Conservation (phyloP, 2,888 invertebrate species). For the Gymnosoma rotundatum region DNA sequence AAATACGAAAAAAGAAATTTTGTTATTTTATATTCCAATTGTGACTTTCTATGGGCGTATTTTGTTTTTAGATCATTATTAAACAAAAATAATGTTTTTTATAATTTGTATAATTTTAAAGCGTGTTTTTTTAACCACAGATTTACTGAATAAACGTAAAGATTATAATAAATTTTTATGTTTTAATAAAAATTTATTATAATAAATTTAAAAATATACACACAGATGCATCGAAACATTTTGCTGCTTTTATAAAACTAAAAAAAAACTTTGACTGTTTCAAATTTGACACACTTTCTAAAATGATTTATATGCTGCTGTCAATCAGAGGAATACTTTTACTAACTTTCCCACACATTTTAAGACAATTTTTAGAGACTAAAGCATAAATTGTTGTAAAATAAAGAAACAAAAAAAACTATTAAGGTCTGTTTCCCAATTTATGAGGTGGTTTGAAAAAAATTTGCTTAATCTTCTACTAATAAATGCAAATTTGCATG, state of each 20-base stretch:
- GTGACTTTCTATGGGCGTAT: too few relatives aligned
- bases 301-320: constrained; percentile 52
- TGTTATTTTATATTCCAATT: too few relatives aligned
- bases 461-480: constrained; percentile 19
- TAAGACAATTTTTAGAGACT: constrained; percentile 19
- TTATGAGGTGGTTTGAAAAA: background rate
- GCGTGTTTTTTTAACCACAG: too few relatives aligned
- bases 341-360: constrained; percentile 35
- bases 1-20: too few relatives aligned
- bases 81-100: too few relatives aligned
- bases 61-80: too few relatives aligned
- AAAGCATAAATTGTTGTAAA: background rate
- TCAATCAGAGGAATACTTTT: constrained; percentile 47
- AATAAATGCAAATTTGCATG: background rate
- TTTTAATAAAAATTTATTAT: too few relatives aligned
- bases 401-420: background rate
- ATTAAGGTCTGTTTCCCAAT: constrained; percentile 45
- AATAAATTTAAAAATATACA: too few relatives aligned
- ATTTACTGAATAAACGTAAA: too few relatives aligned
- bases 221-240: too few relatives aligned
- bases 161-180: too few relatives aligned
- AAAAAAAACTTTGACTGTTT: constrained; percentile 1
- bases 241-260: background rate
- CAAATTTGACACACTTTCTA: constrained; percentile 44
- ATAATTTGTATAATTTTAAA: too few relatives aligned